Base-by-base conservation (phyloP, 2,888 invertebrate species). In the Plebejus anna region DNA sequence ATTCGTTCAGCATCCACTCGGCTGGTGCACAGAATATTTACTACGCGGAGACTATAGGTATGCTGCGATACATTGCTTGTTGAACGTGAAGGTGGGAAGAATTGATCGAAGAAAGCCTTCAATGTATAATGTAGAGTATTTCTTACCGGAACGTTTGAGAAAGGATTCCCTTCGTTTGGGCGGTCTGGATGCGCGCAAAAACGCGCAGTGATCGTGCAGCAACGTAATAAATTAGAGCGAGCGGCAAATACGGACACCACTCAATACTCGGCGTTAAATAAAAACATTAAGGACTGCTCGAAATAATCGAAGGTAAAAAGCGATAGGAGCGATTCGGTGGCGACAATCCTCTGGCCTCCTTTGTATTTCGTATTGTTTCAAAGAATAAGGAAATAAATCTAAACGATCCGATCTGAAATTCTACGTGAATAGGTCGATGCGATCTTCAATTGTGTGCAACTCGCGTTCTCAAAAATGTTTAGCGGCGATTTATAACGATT, bases 261-360 rank as follows among this genome's bases (percentile, higher is more conserved):
- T 89, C 91, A 89, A 91, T 92, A 91, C 89, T 84, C 86, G 86
- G 90, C 89, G 91, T 89, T 91, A 92, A 93, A 92, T 93, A 93
- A 94, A 94, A 93, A 93, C 93, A 92, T 93, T 92, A 94, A 92
- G 89, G 88, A 84, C 88, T 86, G 86, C 85, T 87, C 88, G 88
- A 89, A 92, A 93, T 93, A 92, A 92, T 91, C 89, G 87, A 84
- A 84, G 82, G 84, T 89, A 90, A 91, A 92, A 91, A 89, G 87
- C 84, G 85, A 90, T 90, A 89, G 87, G 88, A 89, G 90, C 88
- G 89, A 89, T 92, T 92, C 90, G 92, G 92, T 83, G 87, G 85
- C 85, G 88, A 78, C 79, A 78, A 79, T 77, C 77, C 76, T 77
- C 75, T 72, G 76, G 72, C 71, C 61, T 76, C 76, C 77, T 79